These are phyloP conservation scores for Leiothrix lutea DNA, from an alignment of 2,113 vertebrate genomes.

Conservation along the genomic window DNA sequence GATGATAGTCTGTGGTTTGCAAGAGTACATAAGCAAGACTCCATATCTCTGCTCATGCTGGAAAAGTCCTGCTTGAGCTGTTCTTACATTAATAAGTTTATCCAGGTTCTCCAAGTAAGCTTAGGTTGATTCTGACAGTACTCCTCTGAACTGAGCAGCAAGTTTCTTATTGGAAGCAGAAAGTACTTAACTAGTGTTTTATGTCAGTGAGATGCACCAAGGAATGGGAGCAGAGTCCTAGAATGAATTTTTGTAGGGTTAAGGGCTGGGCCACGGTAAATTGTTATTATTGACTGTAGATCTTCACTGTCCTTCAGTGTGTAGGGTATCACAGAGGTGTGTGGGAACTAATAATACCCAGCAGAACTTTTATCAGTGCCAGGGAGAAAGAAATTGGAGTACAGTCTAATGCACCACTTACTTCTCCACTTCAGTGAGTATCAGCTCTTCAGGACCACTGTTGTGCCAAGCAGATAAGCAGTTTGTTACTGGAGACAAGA, in stretches of 20 bases:
- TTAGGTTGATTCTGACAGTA: not conserved
- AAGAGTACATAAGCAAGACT: not conserved
- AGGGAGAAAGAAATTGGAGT: not conserved
- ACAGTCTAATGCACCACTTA: not conserved
- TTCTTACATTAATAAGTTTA: slow-evolving; percentile 33
- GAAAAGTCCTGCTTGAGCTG: not conserved
- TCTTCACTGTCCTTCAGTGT: not conserved
- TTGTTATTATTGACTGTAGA: not conserved
- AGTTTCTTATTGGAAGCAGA: not conserved
- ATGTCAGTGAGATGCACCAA: not conserved
- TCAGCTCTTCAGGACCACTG: not conserved
- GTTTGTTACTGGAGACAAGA: not conserved
- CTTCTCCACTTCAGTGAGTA: not conserved
- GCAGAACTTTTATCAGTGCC: not conserved
- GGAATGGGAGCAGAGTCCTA: not conserved
- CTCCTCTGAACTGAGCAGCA: not conserved
- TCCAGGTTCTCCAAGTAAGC: not conserved
- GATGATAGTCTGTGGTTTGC: not conserved
- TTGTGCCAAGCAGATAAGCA: not conserved
- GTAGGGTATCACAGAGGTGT: not conserved
- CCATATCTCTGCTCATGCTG: not conserved
- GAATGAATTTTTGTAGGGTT: not conserved
- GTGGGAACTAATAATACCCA: not conserved
- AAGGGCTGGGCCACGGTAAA: not conserved
- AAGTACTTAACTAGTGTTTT: not conserved